Percentiles rank a stretch among this genome's conserved stretches.
These are phyloP conservation scores for Acronicta leporina DNA, from an alignment of 2,888 invertebrate genomes.

Conservation along the genomic window DNA sequence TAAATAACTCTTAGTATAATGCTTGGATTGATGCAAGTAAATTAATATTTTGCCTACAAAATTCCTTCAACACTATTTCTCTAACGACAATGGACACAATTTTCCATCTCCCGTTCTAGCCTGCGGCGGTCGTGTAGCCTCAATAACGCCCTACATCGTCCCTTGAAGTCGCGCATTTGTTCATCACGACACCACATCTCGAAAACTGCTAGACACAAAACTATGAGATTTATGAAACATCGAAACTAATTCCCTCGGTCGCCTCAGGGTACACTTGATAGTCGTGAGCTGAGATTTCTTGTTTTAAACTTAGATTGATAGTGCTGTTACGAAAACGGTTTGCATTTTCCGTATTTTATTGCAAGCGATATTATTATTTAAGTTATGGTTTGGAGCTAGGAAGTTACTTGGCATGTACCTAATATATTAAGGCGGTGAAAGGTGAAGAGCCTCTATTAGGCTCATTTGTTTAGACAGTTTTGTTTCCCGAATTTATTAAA, in stretches of 20 bases:
- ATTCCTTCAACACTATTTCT: too few relatives aligned
- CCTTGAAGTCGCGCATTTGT: constrained; percentile 60
- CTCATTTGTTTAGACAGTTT: too few relatives aligned
- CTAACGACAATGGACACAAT: constrained; percentile 51
- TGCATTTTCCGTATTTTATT: constrained; percentile 37
- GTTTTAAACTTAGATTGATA: constrained; percentile 54
- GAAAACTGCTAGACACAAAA: constrained; percentile 64
- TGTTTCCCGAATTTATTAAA: too few relatives aligned
- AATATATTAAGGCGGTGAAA: background rate
- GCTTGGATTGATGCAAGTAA: too few relatives aligned
- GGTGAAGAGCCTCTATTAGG: too few relatives aligned
- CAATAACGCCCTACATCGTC: constrained; percentile 71
- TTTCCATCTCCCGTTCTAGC: constrained; percentile 57
- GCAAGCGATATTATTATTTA: constrained; percentile 17
- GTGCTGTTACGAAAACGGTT: constrained; percentile 40
- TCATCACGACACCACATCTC: constrained; percentile 70
- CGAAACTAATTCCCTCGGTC: constrained; percentile 53
- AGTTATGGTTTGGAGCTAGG: background rate
- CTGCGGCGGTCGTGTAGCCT: constrained; percentile 72
- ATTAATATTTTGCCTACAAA: too few relatives aligned
- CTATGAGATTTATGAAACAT: constrained; percentile 67
- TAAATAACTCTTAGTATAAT: too few relatives aligned
- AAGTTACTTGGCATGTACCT: constrained; percentile 1
- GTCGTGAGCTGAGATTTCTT: constrained; percentile 50
- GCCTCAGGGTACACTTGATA: constrained; percentile 51